phyloP scores from a whole-genome alignment of 2,113 vertebrate species.

The Myiozetetes cayanensis region DNA sequence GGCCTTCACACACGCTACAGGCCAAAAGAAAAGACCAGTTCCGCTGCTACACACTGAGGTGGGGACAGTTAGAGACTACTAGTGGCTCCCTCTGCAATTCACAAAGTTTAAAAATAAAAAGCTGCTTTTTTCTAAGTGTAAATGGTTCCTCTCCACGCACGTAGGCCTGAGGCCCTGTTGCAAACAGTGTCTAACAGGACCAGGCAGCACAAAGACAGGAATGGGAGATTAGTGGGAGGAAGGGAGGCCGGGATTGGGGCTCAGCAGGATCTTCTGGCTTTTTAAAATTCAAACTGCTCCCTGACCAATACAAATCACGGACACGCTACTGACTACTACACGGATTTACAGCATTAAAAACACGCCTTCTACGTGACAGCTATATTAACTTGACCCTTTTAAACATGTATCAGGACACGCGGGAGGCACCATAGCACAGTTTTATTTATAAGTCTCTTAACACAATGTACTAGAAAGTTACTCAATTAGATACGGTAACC shows the following conservation, averaged over 20 bases:
- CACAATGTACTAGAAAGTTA: conserved; percentile 58
- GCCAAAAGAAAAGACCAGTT: conserved; percentile 2
- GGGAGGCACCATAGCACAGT: not conserved
- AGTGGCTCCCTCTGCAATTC: not conserved
- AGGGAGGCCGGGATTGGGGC: conserved; percentile 79
- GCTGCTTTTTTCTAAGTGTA: conserved; percentile 31
- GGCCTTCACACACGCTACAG: not conserved
- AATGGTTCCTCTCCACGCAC: conserved; percentile 40
- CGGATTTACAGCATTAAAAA: conserved; percentile 81
- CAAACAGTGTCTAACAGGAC: conserved; percentile 68
- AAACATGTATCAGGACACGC: conserved; percentile 50
- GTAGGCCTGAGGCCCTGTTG: not conserved
- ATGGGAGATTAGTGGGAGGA: conserved; percentile 80
- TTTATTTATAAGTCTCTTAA: conserved; percentile 15
- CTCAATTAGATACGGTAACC: conserved; percentile 5
- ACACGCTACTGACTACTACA: conserved; percentile 79
- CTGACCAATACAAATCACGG: conserved; percentile 80
- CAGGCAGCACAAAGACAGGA: conserved; percentile 85
- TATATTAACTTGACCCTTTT: conserved; percentile 78
- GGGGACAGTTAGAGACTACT: conserved; percentile 25
- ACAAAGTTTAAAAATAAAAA: conserved; percentile 44
- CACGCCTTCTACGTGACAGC: conserved; percentile 76
- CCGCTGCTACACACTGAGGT: not conserved
- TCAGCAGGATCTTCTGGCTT: conserved; percentile 81
- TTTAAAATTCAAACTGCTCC: conserved; percentile 84